Base-by-base conservation (phyloP, 2,113 vertebrate genomes). In the Hiodon tergisus region DNA sequence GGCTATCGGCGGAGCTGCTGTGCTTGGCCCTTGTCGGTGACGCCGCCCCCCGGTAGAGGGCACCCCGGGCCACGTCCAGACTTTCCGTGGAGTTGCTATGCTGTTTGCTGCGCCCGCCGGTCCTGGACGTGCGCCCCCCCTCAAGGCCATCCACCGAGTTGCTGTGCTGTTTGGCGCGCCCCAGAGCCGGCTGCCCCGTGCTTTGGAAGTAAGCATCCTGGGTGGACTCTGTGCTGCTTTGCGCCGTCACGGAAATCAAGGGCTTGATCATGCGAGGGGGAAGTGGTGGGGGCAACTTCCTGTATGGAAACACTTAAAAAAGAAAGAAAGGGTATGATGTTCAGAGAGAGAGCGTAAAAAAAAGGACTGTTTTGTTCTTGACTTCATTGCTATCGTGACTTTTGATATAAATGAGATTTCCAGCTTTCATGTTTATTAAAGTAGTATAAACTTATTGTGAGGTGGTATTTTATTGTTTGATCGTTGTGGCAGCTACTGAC, bases 221-320 rank as follows among this genome's bases (percentile, higher is more conserved):
- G 80, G 95, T 93, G 72, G 97, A 99, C 85, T 99, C 96, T 0
- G 95, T 98, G 90, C 96, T 98, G 93, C 97, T 98, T 91, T 99
- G 97, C 54, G 96, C 94, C 48, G 96, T 95, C 85, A 99, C 93
- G 0, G 96, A 96, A 81, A 98, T 95, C 75, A 95, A 93, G 82
- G 97, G 96, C 85, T 97, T 98, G 90, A 95, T 94, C 92, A 95
- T 96, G 88, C 97, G 94, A 86, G 94, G 92, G 65, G 97, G 97
- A 81, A 98, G 94, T 74, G 96, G 95, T 87, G 96, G 95, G 81
- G 95, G 95, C 84, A 93, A 95, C 93, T 98, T 98, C 86, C 95
- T 90, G 88, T 97, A 97, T 83, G 94, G 94, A 89, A 99, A 97
- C 88, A 96, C 97, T 99, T 88, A 78, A 78, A 75, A 8, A 53